Evolutionary conservation across 2,888 invertebrate genomes (phyloP).

Genomic region (Euzetes globulus): DNA sequence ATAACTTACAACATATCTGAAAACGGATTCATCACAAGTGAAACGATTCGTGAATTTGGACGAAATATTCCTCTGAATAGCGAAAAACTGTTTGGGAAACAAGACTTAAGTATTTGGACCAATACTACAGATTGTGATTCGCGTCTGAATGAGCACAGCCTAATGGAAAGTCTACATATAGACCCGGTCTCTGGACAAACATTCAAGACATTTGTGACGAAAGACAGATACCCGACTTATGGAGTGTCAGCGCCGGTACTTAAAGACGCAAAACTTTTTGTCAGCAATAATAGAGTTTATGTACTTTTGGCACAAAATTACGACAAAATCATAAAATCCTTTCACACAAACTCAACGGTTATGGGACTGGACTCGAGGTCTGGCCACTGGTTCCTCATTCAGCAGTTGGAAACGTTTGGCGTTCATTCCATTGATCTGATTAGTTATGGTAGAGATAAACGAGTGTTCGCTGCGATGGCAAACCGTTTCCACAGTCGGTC

Average conservation of each 20-base stretch:
- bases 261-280: constrained; percentile 27
- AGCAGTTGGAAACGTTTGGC: constrained; percentile 17
- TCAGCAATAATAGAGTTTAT: constrained; percentile 10
- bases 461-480: constrained; percentile 22
- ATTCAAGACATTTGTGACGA: not conserved
- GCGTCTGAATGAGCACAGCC: not conserved
- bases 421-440: constrained; percentile 17
- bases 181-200: not conserved
- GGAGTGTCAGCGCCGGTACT: not conserved
- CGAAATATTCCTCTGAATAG: not conserved
- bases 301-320: constrained; percentile 17
- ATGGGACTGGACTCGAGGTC: not conserved
- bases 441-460: constrained; percentile 14
- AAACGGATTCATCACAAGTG: constrained; percentile 3
- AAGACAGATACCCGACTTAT: constrained; percentile 8
- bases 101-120: not conserved
- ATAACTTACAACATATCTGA: constrained; percentile 9
- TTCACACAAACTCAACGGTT: constrained; percentile 16
- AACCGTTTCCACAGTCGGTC: not conserved
- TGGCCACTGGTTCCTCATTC: not conserved
- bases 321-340: not conserved
- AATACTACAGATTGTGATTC: constrained; percentile 8
- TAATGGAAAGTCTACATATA: not conserved
- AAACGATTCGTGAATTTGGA: not conserved
- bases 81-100: constrained; percentile 1